Base-by-base conservation (phyloP, 2,888 invertebrate genomes). In the Eulithis testata region DNA sequence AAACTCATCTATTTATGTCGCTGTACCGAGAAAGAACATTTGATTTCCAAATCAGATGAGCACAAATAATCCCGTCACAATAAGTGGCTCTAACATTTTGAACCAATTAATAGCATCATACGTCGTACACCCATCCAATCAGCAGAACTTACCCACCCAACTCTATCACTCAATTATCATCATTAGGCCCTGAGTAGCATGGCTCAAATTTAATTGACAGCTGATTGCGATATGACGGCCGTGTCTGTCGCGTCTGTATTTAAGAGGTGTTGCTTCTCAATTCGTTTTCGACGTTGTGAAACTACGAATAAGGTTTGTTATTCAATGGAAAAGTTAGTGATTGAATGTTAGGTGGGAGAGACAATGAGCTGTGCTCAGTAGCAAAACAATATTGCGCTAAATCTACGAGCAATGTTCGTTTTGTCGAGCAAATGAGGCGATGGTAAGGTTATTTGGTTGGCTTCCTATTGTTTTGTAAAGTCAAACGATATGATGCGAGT, bases 51-150 rank as follows among this genome's bases (percentile, higher is more conserved):
- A 11, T 74, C 66, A 74, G 65, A 31, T 43, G 47, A 53, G 59
- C 73, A 70, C 60, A 72, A 21, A 27, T 79, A 82, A 79, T 78
- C 75, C 70, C 77, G 74, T 82, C 80, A 82, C 81, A 83, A 85
- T 81, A 82, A 87, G 80, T 81, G 77, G 79, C 83, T 82, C 72
- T 72, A 82, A 79, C 66, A 82, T 76, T 81, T 86, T 87, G 82
- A 85, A 78, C 80, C 82, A 81, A 84, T 87, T 84, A 86, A 80
- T 57, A 47, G 40, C 77, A 76, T 74, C 76, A 82, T 79, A 78
- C 81, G 78, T 76, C 79, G 82, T 87, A 85, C 80, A 80, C 81
- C 55, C 81, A 75, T 77, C 77, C 78, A 75, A 72, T 51, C 54
- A 60, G 55, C 53, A 45, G 55, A 52, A 62, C 73, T 50, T 73